phyloP scores from a whole-genome alignment of 2,113 vertebrate genomes.

The Agelaius tricolor region DNA sequence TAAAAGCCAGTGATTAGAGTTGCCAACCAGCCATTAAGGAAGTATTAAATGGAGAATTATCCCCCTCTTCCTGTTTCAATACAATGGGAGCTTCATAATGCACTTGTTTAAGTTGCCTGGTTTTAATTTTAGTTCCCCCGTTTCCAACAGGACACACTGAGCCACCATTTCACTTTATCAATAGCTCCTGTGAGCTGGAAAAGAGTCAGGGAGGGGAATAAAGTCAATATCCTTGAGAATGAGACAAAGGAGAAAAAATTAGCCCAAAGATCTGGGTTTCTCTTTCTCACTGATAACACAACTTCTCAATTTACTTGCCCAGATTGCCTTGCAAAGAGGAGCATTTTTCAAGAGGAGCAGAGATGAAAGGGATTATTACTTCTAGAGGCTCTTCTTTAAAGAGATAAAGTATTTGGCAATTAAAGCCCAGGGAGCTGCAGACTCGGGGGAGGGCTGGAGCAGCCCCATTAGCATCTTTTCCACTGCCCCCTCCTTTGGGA shows the following conservation, averaged over 20 bases:
- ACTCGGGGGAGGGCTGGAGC: background rate
- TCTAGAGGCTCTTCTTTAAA: background rate
- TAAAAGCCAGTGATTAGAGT: constrained; percentile 67
- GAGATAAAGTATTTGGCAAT: constrained; percentile 45
- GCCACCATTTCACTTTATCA: background rate
- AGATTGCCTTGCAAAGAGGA: background rate
- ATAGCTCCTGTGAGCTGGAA: background rate
- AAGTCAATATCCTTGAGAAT: background rate
- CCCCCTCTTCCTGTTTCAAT: constrained; percentile 49
- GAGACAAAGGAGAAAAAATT: constrained; percentile 25
- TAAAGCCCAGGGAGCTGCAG: background rate
- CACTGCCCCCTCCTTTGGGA: background rate
- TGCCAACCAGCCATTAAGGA: constrained; percentile 73
- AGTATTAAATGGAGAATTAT: constrained; percentile 43
- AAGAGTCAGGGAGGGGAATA: background rate
- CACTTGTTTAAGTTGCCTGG: constrained; percentile 28
- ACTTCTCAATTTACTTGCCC: constrained; percentile 38
- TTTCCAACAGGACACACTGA: background rate
- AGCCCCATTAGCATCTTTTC: background rate
- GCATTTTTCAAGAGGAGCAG: background rate
- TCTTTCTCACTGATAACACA: background rate
- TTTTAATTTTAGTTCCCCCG: background rate
- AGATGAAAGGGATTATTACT: constrained; percentile 35
- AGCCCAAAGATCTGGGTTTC: background rate
- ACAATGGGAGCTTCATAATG: constrained; percentile 65